A percentile compares a stretch with the other conserved stretches of the same genome.
phyloP scores from a whole-genome alignment of 2,797 vertebrate species.

The Danio tinwini region DNA sequence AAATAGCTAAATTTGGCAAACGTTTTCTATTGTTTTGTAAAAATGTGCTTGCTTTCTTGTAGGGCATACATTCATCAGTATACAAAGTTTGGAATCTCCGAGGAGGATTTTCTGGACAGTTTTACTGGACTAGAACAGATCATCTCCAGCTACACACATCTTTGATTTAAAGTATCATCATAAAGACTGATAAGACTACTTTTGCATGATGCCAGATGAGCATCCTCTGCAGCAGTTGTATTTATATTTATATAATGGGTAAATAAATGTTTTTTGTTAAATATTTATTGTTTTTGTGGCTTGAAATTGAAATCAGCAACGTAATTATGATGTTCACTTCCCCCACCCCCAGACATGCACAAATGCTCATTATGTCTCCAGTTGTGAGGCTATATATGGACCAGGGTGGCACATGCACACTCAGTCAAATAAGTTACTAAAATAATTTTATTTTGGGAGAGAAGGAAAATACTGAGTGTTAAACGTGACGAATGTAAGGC shows the following conservation, averaged over 20 bases:
- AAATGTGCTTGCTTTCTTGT: slow-evolving; percentile 39
- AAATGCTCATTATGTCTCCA: too few species aligned
- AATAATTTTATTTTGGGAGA: too few species aligned
- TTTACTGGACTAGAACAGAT: slow-evolving; percentile 93
- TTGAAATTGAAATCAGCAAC: background rate
- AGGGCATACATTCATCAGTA: slow-evolving; percentile 97
- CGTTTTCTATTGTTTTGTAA: background rate
- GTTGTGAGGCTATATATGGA: too few species aligned
- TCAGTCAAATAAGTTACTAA: too few species aligned
- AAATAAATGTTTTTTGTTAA: background rate
- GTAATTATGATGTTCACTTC: background rate
- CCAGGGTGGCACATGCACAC: too few species aligned
- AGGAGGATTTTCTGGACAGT: slow-evolving; percentile 94
- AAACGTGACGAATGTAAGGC: too few species aligned
- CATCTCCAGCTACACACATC: slow-evolving; percentile 87
- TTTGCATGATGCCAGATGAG: background rate
- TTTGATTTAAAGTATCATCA: slow-evolving; percentile 60
- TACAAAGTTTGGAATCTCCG: slow-evolving; percentile 88
- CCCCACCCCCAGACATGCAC: too few species aligned
- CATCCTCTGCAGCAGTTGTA: background rate
- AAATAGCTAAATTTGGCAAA: background rate
- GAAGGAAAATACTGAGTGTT: too few species aligned
- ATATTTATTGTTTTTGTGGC: too few species aligned
- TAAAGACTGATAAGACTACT: background rate
- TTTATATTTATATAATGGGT: background rate